These are phyloP conservation scores for Malurus leucopterus DNA, from an alignment of 2,797 vertebrate genomes.

Conservation along the genomic window DNA sequence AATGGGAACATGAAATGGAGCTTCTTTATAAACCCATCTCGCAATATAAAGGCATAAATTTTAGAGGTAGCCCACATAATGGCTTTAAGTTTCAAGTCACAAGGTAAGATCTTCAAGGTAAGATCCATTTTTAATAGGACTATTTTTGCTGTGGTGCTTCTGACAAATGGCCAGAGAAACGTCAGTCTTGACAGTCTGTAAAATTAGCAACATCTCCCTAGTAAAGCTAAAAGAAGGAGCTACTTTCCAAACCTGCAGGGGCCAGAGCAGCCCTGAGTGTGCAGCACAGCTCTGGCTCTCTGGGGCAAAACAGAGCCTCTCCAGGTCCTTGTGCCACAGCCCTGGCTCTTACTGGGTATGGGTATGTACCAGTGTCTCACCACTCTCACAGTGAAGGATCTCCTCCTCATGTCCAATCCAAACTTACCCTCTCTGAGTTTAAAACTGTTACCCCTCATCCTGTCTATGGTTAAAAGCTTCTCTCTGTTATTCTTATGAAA, in stretches of 20 bases:
- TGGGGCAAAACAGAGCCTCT: not conserved
- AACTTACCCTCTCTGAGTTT: not conserved
- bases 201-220: not conserved
- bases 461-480: not conserved
- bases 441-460: not conserved
- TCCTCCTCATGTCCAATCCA: not conserved
- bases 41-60: slow-evolving; percentile 14
- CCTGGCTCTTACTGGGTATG: rapidly evolving
- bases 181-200: not conserved
- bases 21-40: slow-evolving; percentile 1
- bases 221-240: not conserved
- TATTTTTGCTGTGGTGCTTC: slow-evolving; percentile 34
- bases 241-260: not conserved
- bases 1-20: not conserved
- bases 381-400: not conserved
- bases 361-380: not conserved
- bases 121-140: slow-evolving; percentile 36
- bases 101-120: not conserved
- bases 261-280: not conserved
- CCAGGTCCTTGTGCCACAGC: not conserved
- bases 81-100: not conserved
- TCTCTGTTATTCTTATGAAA: not conserved
- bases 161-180: slow-evolving; percentile 31
- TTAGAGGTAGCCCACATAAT: slow-evolving; percentile 24
- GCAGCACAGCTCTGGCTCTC: not conserved